Conservation (phyloP, 2,113 vertebrate species). For the Hydrochoerus hydrochaeris region DNA sequence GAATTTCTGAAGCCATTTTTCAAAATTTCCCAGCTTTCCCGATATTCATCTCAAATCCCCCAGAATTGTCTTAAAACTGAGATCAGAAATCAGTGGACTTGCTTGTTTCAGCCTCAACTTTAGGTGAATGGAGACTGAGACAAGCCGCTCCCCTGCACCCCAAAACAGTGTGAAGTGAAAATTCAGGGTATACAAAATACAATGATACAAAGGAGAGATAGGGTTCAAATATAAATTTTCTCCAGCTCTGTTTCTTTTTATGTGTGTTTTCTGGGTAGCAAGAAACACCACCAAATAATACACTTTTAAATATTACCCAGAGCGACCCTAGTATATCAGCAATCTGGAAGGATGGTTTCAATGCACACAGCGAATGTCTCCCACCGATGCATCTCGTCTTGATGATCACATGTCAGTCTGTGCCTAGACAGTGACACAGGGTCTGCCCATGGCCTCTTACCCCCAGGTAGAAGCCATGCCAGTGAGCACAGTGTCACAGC, state of each 20-base stretch:
- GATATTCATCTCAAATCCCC: conserved; percentile 19
- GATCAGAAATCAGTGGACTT: not conserved
- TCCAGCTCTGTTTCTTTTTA: not conserved
- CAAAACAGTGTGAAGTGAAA: not conserved
- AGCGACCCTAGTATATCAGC: not conserved
- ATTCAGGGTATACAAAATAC: not conserved
- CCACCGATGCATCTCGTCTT: not conserved
- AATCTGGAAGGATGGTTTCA: not conserved
- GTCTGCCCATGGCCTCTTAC: not conserved
- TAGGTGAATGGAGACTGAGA: not conserved
- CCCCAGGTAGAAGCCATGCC: not conserved
- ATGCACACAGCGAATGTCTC: not conserved
- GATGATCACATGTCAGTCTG: not conserved
- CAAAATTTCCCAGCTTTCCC: not conserved
- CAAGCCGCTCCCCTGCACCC: not conserved
- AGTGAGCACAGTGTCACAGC: not conserved
- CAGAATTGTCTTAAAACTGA: not conserved
- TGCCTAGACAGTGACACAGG: not conserved
- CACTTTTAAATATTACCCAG: not conserved
- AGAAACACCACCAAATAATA: conserved; percentile 10
- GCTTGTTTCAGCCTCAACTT: not conserved
- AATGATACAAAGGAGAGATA: not conserved
- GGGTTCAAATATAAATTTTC: not conserved
- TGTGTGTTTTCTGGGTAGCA: not conserved
- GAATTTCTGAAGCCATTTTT: not conserved